A percentile compares a stretch with the other conserved stretches of the same genome.
Evolutionary conservation across 2,888 invertebrate species (phyloP).

Genomic region (Junonia oenone): DNA sequence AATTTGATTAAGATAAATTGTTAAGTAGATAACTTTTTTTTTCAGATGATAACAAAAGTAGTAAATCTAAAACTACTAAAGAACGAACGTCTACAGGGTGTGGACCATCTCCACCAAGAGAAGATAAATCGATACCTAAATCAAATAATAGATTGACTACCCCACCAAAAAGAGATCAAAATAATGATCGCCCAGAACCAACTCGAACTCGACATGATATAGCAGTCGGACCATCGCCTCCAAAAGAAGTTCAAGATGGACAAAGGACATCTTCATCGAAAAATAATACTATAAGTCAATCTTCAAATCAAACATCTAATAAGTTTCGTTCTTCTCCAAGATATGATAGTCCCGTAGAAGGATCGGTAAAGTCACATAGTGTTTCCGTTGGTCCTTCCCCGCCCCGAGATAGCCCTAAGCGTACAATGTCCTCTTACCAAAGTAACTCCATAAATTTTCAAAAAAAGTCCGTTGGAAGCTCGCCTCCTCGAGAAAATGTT

Average conservation of each 20-base stretch:
- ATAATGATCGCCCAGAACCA: slow-evolving; percentile 30
- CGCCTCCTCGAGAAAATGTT: slow-evolving; percentile 48
- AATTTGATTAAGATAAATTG: too few relatives aligned
- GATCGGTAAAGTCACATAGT: slow-evolving; percentile 44
- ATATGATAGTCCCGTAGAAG: slow-evolving; percentile 33
- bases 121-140: slow-evolving; percentile 42
- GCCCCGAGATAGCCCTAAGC: slow-evolving; percentile 43
- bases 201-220: slow-evolving; percentile 50
- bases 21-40: slow-evolving; percentile 2
- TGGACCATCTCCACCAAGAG: slow-evolving; percentile 81
- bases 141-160: slow-evolving; percentile 51
- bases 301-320: slow-evolving; percentile 7
- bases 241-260: slow-evolving; percentile 43
- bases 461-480: slow-evolving; percentile 76
- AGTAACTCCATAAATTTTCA: slow-evolving; percentile 35
- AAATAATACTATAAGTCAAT: slow-evolving; percentile 7
- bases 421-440: slow-evolving; percentile 25
- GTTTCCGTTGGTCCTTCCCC: slow-evolving; percentile 63
- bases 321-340: slow-evolving; percentile 29
- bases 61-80: slow-evolving; percentile 16
- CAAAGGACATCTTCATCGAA: slow-evolving; percentile 21
- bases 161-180: slow-evolving; percentile 73
- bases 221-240: slow-evolving; percentile 66
- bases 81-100: slow-evolving; percentile 75
- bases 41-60: slow-evolving; percentile 26